Conservation (phyloP, 2,113 vertebrate species). For the Corythaixoides concolor region DNA sequence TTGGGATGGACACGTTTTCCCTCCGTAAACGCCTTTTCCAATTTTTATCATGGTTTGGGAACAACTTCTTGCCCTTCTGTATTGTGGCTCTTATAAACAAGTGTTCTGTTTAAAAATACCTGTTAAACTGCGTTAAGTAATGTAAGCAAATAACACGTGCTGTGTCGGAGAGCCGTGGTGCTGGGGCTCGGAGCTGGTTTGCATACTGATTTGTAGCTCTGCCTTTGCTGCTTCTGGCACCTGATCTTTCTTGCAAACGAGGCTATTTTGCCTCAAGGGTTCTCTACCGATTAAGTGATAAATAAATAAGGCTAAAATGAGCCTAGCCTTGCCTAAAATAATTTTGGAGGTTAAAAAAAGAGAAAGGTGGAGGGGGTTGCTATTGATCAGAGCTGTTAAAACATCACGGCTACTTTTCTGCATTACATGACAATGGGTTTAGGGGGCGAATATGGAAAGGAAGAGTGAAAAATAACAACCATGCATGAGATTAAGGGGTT, state of each 20-base stretch:
- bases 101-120: conserved; percentile 35
- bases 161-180: neutral
- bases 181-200: neutral
- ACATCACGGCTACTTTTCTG: neutral
- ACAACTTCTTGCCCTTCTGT: neutral
- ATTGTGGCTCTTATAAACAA: neutral
- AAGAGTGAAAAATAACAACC: neutral
- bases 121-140: conserved; percentile 32
- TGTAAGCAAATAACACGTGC: conserved; percentile 35
- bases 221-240: conserved; percentile 13
- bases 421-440: neutral
- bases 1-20: rapidly evolving
- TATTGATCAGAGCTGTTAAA: conserved; percentile 40
- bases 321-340: conserved; percentile 45
- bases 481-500: neutral
- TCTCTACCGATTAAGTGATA: conserved; percentile 54
- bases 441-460: neutral
- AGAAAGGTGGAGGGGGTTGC: neutral
- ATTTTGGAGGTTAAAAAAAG: conserved; percentile 53
- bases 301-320: conserved; percentile 54
- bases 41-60: neutral
- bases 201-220: conserved; percentile 55
- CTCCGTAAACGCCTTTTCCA: neutral
- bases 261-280: conserved; percentile 44
- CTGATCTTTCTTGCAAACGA: conserved; percentile 61